Base-by-base conservation (phyloP, 2,888 invertebrate species). In the Cephus rjabovi region DNA sequence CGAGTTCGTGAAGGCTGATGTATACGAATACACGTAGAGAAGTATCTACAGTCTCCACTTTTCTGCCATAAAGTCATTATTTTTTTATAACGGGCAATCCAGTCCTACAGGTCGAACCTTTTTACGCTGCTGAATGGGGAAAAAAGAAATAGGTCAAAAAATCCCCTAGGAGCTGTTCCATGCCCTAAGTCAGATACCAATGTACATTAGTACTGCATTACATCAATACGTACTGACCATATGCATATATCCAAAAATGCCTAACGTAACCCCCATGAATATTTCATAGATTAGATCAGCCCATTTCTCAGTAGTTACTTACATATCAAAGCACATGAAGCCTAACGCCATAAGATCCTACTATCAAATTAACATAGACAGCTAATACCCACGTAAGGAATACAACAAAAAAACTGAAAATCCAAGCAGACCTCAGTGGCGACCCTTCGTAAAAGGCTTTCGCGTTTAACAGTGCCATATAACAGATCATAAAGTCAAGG, bases 21-120 rank as follows among this genome's bases (percentile, higher is more conserved):
- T 56, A 56, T 56, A 56, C 6, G 23, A 23, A 23, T 9, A 56
- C 56, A 56, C 56, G 9, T 56, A 56, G 23, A 56, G 9, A 56
- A 56, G 23, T 23, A 56, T 71, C 71, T 71, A 71, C 71, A 34
- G 34, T 15, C 33, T 33, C 71, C 71, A 71, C 71, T 71, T 71
- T 71, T 71, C 71, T 12, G 31, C 71, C 71, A 34, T 71, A 71
- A 71, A 71, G 33, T 23, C 71, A 71, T 71, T 71, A 71, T 71
- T 31, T 15, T 56, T 71, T 71, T 71, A 71, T 12, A 71, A 71
- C 71, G 31, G 31, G 71, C 71, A 33, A 71, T 71, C 31, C 71
- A 71, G 71, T 56, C 56, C 23, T 56, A 56, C 56, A 1, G 9
- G 56, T 56, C 23, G 56, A 56, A 23, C 56, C 56, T 56, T 56